A percentile compares a stretch with the other conserved stretches of the same genome.
phyloP scores from a whole-genome alignment of 2,888 invertebrate genomes.

The Aquatica leii region DNA sequence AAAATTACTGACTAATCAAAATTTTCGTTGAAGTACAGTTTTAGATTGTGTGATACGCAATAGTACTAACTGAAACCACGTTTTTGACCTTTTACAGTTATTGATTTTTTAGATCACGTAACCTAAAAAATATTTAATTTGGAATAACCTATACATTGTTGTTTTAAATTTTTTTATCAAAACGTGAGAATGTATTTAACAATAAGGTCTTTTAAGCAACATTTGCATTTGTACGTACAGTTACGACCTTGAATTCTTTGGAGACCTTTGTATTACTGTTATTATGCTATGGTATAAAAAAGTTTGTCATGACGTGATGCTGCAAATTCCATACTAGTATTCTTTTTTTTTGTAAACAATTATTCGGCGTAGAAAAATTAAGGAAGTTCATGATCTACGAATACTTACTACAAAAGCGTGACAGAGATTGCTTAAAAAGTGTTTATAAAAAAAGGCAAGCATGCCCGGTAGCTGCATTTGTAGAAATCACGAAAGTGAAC shows the following conservation, averaged over 20 bases:
- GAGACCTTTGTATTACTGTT: not conserved
- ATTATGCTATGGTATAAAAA: not conserved
- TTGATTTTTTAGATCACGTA: constrained; percentile 23
- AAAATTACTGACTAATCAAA: not conserved
- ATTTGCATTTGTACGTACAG: not conserved
- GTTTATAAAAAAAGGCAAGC: not conserved
- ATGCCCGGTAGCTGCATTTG: constrained; percentile 18
- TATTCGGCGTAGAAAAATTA: not conserved
- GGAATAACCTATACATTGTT: not conserved
- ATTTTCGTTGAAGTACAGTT: constrained; percentile 20
- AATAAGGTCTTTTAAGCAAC: too few species aligned
- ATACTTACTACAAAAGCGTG: constrained; percentile 4
- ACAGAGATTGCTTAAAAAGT: constrained; percentile 13
- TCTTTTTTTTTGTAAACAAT: not conserved
- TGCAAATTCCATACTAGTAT: constrained; percentile 10
- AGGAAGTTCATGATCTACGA: constrained; percentile 17
- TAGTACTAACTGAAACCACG: constrained; percentile 22
- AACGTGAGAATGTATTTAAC: not conserved
- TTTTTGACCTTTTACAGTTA: constrained; percentile 31
- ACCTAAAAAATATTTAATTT: constrained; percentile 6
- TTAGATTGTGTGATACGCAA: constrained; percentile 20
- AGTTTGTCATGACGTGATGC: constrained; percentile 3
- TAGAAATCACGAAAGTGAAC: constrained; percentile 20
- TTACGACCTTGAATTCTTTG: constrained; percentile 11
- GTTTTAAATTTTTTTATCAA: not conserved